These are phyloP conservation scores for Acanthurus lineatus DNA, from an alignment of 2,797 vertebrate genomes.

Conservation along the genomic window DNA sequence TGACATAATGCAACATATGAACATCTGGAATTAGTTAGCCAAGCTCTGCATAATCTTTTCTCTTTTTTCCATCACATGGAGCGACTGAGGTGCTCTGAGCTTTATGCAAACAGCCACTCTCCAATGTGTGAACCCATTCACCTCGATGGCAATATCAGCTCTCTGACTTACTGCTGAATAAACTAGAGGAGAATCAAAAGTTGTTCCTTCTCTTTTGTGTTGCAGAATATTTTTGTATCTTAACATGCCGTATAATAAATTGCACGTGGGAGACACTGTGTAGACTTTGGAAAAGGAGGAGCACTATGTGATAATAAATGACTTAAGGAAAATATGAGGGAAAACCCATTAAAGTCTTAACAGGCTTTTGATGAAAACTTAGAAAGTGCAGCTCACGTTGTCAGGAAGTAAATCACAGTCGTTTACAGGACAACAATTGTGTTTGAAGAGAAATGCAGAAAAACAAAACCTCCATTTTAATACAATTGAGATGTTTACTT, in stretches of 20 bases:
- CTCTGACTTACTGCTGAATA: slow-evolving; percentile 5
- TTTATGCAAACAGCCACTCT: slow-evolving; percentile 38
- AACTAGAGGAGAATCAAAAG: background rate
- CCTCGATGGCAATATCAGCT: background rate
- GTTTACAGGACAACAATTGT: slow-evolving; percentile 14
- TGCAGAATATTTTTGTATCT: background rate
- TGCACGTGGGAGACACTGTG: background rate
- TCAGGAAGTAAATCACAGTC: slow-evolving; percentile 12
- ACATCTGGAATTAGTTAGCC: slow-evolving; percentile 79
- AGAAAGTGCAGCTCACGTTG: slow-evolving; percentile 16
- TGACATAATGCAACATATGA: slow-evolving; percentile 81
- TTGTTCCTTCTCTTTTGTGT: too few relatives aligned
- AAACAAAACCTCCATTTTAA: slow-evolving; percentile 4
- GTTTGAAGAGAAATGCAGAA: slow-evolving; percentile 13
- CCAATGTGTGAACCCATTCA: slow-evolving; percentile 47
- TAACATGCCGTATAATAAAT: background rate
- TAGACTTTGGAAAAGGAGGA: background rate
- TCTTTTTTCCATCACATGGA: slow-evolving; percentile 21
- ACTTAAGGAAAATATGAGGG: background rate
- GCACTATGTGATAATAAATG: background rate
- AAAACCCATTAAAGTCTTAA: slow-evolving; percentile 20
- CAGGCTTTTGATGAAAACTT: slow-evolving; percentile 32
- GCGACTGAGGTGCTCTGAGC: slow-evolving; percentile 32
- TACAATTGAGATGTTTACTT: slow-evolving; percentile 48
- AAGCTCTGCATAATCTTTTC: slow-evolving; percentile 42